Conservation (phyloP, 2,888 invertebrate species). For the Falcaria lacertinaria region DNA sequence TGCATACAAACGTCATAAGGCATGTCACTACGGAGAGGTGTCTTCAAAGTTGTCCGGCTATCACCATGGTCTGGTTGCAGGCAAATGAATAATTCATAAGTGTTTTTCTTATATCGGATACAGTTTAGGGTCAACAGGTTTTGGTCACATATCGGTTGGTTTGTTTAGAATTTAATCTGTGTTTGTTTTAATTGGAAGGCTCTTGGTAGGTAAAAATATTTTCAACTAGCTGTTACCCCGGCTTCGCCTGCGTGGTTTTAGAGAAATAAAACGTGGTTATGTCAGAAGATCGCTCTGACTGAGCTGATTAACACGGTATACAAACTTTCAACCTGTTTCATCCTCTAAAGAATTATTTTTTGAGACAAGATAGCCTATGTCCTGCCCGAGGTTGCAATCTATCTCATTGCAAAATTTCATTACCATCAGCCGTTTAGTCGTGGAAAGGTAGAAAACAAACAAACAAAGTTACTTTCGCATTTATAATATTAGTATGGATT, state of each 20-base stretch:
- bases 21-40: not conserved
- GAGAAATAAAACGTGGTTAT: too few species aligned
- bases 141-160: slow-evolving; percentile 12
- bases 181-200: not conserved
- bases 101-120: slow-evolving; percentile 24
- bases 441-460: too few species aligned
- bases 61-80: slow-evolving; percentile 17
- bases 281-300: too few species aligned
- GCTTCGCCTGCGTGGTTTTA: too few species aligned
- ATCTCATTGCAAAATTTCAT: too few species aligned
- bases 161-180: slow-evolving; percentile 18
- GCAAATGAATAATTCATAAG: slow-evolving; percentile 26
- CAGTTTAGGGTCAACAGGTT: slow-evolving; percentile 27
- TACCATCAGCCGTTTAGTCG: too few species aligned
- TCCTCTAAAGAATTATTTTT: not conserved
- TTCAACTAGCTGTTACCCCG: not conserved
- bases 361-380: not conserved
- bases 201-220: too few species aligned
- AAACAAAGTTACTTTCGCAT: too few species aligned
- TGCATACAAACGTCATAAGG: not conserved
- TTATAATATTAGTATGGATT: too few species aligned
- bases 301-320: too few species aligned
- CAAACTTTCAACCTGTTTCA: too few species aligned
- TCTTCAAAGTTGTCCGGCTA: not conserved
- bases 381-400: too few species aligned